Percentiles rank a stretch among this genome's conserved stretches.
These are phyloP conservation scores for Patella pellucida DNA, from an alignment of 2,888 invertebrate species.

Conservation along the genomic window DNA sequence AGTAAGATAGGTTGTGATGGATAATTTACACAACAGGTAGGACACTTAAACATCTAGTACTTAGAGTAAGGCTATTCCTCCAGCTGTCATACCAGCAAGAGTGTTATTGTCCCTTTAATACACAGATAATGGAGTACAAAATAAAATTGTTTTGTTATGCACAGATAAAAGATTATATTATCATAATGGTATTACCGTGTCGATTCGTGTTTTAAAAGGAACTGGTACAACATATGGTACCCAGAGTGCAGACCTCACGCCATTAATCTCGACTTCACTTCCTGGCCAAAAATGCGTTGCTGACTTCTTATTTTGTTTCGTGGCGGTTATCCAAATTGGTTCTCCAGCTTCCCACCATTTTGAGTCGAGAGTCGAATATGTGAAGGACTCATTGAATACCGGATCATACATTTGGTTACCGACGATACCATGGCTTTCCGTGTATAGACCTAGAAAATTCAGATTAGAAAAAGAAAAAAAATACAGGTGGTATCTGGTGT, in stretches of 20 bases:
- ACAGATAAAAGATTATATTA: too few relatives aligned
- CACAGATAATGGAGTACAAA: too few relatives aligned
- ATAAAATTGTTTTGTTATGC: too few relatives aligned
- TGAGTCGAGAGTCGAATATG: conserved; percentile 37
- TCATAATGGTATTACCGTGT: conserved; percentile 73
- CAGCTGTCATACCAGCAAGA: too few relatives aligned
- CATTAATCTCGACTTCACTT: conserved; percentile 73
- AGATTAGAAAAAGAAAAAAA: too few relatives aligned
- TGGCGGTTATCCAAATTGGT: conserved; percentile 68
- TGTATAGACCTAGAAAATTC: conserved; percentile 75
- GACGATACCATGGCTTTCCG: conserved; percentile 79
- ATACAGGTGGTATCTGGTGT: too few relatives aligned
- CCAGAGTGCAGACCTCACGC: conserved; percentile 69
- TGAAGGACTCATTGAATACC: conserved; percentile 55
- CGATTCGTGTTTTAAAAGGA: conserved; percentile 75
- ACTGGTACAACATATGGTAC: conserved; percentile 69
- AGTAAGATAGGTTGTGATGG: too few relatives aligned
- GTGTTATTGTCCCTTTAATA: too few relatives aligned
- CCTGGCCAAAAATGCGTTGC: conserved; percentile 78
- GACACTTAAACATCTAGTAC: too few relatives aligned
- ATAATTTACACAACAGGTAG: too few relatives aligned
- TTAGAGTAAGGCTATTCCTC: too few relatives aligned
- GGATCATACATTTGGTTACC: conserved; percentile 77
- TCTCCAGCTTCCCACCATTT: conserved; percentile 62
- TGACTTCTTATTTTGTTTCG: conserved; percentile 75